A percentile compares a stretch with the other conserved stretches of the same genome.
Conservation (phyloP, 2,113 vertebrate genomes). For the Saimiri boliviensis region DNA sequence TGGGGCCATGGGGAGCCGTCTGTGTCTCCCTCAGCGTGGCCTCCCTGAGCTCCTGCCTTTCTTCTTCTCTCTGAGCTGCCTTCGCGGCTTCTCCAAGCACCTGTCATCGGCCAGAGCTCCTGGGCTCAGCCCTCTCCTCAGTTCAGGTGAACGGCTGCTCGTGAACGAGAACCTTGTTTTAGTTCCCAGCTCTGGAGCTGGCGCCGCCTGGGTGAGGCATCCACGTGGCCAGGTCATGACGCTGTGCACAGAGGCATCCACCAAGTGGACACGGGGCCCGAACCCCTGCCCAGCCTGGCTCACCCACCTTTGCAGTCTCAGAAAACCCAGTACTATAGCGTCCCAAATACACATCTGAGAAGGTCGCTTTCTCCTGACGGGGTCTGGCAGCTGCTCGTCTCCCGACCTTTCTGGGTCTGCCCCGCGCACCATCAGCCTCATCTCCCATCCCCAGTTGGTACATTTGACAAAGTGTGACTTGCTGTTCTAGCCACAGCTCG, state of each 20-base stretch:
- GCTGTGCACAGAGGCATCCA: not conserved
- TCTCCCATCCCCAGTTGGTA: not conserved
- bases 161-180: not conserved
- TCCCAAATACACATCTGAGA: not conserved
- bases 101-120: not conserved
- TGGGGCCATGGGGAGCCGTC: not conserved
- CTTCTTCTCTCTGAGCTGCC: not conserved
- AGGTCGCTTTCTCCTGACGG: not conserved
- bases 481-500: too few species aligned
- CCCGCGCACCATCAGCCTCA: not conserved
- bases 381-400: not conserved
- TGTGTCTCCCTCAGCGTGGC: not conserved
- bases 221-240: too few species aligned
- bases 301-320: not conserved
- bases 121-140: not conserved
- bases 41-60: not conserved
- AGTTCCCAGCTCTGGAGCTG: not conserved
- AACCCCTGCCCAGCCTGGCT: not conserved
- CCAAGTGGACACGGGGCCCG: fast-evolving
- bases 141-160: not conserved
- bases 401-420: not conserved
- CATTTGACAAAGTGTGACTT: not conserved
- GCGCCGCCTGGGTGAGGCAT: not conserved
- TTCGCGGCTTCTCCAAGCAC: fast-evolving
- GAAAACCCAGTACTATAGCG: not conserved